A percentile compares a stretch with the other conserved stretches of the same genome.
phyloP scores from a whole-genome alignment of 2,888 invertebrate species.

The Oxycera nigricornis region DNA sequence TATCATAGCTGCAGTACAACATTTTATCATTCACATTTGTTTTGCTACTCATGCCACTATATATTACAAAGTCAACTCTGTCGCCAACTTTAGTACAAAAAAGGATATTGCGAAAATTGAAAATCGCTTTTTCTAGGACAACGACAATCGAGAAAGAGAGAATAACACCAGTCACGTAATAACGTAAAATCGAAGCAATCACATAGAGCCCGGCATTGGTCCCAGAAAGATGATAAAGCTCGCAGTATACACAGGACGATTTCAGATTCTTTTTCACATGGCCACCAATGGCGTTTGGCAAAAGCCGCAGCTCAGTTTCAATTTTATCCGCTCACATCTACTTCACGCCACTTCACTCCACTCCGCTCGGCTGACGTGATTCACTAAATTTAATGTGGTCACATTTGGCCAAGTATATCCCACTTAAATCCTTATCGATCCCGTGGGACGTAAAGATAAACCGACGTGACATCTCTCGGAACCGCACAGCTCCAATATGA shows the following conservation, averaged over 20 bases:
- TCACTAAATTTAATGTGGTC: slow-evolving; percentile 57
- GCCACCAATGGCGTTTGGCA: slow-evolving; percentile 40
- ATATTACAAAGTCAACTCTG: not conserved
- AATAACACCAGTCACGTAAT: slow-evolving; percentile 39
- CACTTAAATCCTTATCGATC: slow-evolving; percentile 62
- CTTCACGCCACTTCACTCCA: slow-evolving; percentile 4
- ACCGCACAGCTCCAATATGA: slow-evolving; percentile 38
- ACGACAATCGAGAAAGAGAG: slow-evolving; percentile 4
- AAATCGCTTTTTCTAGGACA: slow-evolving; percentile 43
- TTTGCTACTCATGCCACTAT: no score
- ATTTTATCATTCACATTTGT: no score
- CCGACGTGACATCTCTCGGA: slow-evolving; percentile 45
- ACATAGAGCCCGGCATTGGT: slow-evolving; percentile 3
- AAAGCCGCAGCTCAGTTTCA: slow-evolving; percentile 21
- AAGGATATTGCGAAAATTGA: slow-evolving; percentile 41
- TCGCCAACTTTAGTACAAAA: slow-evolving; percentile 19
- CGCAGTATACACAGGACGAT: not conserved
- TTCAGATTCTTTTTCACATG: slow-evolving; percentile 28
- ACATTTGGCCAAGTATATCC: slow-evolving; percentile 63
- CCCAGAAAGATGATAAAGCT: slow-evolving; percentile 27
- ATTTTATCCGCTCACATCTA: slow-evolving; percentile 34
- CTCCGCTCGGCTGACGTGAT: slow-evolving; percentile 49
- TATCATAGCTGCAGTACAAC: no score
- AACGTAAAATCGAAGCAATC: slow-evolving; percentile 30
- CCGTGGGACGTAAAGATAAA: slow-evolving; percentile 55